phyloP scores from a whole-genome alignment of 2,797 vertebrate genomes.

The Cichlasoma orientale region DNA sequence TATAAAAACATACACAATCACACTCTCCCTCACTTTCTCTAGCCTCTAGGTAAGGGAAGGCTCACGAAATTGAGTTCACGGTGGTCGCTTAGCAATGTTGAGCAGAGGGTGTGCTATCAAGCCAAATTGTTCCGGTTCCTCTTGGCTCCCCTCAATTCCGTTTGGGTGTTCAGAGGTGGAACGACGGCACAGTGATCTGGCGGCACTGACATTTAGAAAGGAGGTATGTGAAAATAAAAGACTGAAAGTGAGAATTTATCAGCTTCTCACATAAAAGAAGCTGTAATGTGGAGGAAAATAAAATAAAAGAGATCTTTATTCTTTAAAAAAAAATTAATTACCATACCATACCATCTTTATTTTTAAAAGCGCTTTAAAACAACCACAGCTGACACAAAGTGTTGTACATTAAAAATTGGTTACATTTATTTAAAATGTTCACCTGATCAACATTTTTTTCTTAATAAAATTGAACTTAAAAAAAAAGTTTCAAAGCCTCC shows the following conservation, averaged over 20 bases:
- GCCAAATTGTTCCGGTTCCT: conserved; percentile 82
- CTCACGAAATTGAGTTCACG: conserved; percentile 80
- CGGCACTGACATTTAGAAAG: conserved; percentile 74
- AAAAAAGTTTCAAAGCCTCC: neutral
- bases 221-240: conserved; percentile 66
- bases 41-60: conserved; percentile 76
- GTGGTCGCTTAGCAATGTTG: conserved; percentile 81
- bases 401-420: neutral
- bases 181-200: conserved; percentile 70
- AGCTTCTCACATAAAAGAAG: conserved; percentile 51
- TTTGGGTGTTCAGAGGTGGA: conserved; percentile 77
- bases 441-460: neutral
- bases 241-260: conserved; percentile 65
- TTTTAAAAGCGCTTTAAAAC: too few species aligned
- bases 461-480: neutral
- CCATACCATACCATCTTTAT: too few species aligned
- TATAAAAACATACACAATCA: conserved; percentile 19
- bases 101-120: conserved; percentile 79
- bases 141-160: conserved; percentile 80
- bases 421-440: conserved; percentile 1
- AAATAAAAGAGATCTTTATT: conserved; percentile 15
- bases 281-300: conserved; percentile 23
- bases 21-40: conserved; percentile 34
- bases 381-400: too few species aligned
- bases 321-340: neutral